Conservation (phyloP, 2,888 invertebrate species). For the Mesochorus sp. region DNA sequence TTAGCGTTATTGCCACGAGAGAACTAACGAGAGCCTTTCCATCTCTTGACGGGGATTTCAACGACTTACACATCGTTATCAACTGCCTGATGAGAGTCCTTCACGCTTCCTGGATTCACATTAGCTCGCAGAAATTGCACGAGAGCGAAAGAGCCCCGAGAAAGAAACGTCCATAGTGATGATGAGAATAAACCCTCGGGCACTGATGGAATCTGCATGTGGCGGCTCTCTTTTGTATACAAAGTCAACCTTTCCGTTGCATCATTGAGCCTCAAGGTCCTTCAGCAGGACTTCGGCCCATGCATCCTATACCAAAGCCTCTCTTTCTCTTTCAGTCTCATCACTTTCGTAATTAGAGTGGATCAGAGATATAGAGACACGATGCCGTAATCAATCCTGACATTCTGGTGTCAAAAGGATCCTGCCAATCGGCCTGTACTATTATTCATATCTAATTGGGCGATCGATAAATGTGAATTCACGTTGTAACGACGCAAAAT, state of each 20-base stretch:
- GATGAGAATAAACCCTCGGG: constrained; percentile 37
- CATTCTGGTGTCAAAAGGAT: constrained; percentile 10
- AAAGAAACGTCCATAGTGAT: constrained; percentile 33
- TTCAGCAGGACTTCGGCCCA: background rate
- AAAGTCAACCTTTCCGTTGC: constrained; percentile 47
- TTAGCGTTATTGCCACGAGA: constrained; percentile 43
- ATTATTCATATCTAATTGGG: background rate
- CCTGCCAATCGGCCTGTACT: background rate
- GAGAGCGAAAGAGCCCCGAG: constrained; percentile 5
- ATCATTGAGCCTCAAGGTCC: constrained; percentile 55
- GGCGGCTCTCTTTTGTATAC: constrained; percentile 57
- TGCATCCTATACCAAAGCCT: background rate
- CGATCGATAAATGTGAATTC: constrained; percentile 39
- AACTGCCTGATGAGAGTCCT: constrained; percentile 4
- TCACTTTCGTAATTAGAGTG: constrained; percentile 50
- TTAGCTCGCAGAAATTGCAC: constrained; percentile 2
- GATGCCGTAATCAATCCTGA: constrained; percentile 15
- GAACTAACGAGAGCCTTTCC: constrained; percentile 31
- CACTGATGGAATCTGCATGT: constrained; percentile 58
- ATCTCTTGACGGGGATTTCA: background rate
- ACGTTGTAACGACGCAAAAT: background rate
- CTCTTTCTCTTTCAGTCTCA: no score
- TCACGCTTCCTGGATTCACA: constrained; percentile 28
- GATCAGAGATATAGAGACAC: constrained; percentile 2
- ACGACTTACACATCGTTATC: constrained; percentile 14